phyloP scores from a whole-genome alignment of 2,113 vertebrate genomes.

The Cercocebus atys region DNA sequence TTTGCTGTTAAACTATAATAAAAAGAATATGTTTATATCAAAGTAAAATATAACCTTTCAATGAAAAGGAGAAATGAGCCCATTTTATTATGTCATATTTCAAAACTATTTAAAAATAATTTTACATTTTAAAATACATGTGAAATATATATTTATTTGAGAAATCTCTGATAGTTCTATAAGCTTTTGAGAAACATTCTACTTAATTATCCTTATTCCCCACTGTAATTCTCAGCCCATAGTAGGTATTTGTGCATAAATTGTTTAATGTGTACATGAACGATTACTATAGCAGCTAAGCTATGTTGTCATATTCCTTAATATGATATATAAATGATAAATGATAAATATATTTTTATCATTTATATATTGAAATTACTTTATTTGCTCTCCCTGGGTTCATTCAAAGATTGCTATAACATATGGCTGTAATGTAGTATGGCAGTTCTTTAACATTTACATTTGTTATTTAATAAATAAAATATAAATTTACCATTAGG shows the following conservation, averaged over 20 bases:
- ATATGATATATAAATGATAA: not conserved
- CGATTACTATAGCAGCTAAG: not conserved
- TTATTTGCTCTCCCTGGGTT: not conserved
- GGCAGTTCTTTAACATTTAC: not conserved
- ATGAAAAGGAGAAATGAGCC: not conserved
- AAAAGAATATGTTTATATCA: not conserved
- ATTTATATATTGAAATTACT: not conserved
- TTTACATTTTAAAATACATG: not conserved
- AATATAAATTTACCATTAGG: not conserved
- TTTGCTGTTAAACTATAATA: not conserved
- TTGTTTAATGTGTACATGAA: not conserved
- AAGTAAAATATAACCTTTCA: conserved; percentile 3
- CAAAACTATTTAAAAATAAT: not conserved
- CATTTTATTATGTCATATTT: not conserved
- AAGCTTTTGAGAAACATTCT: conserved; percentile 13
- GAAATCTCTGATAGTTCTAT: not conserved
- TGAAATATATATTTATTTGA: conserved; percentile 36
- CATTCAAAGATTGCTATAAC: not conserved
- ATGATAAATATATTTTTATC: not conserved
- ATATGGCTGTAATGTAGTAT: not conserved
- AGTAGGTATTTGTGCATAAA: not conserved
- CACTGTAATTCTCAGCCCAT: not conserved
- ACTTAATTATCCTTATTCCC: not conserved
- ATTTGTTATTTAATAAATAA: conserved; percentile 22
- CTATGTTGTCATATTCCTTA: not conserved